A percentile compares a stretch with the other conserved stretches of the same genome.
Evolutionary conservation across 2,888 invertebrate species (phyloP).

Genomic region (Halictus ligatus): DNA sequence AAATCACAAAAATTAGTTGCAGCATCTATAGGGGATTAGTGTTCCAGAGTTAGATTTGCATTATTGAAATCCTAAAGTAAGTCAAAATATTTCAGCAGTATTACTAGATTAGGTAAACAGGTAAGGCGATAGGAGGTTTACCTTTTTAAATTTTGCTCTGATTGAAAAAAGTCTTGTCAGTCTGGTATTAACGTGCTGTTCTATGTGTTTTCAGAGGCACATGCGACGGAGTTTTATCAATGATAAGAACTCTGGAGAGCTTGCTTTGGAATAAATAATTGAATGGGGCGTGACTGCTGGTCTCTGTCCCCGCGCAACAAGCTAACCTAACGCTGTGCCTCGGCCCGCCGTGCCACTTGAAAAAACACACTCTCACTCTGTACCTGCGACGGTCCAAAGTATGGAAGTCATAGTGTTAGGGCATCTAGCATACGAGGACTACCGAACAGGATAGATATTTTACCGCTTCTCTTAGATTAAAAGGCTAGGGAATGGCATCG

Average conservation of each 20-base stretch:
- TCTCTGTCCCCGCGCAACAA: conserved; percentile 81
- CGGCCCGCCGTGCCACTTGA: conserved; percentile 82
- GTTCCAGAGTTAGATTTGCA: neutral
- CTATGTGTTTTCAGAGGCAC: conserved; percentile 84
- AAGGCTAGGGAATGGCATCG: conserved; percentile 71
- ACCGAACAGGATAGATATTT: conserved; percentile 65
- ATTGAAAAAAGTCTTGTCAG: conserved; percentile 81
- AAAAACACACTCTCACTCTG: conserved; percentile 83
- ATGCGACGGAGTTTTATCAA: conserved; percentile 83
- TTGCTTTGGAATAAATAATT: conserved; percentile 82
- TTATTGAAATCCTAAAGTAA: conserved; percentile 59
- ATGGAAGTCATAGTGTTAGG: conserved; percentile 81
- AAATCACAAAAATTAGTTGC: neutral
- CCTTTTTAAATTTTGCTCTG: conserved; percentile 70
- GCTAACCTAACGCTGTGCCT: conserved; percentile 83
- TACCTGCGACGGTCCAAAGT: conserved; percentile 84
- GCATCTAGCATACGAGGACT: conserved; percentile 72
- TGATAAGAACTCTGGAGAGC: conserved; percentile 83
- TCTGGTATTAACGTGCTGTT: conserved; percentile 84
- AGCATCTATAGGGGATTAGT: neutral
- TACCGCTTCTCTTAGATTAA: conserved; percentile 68
- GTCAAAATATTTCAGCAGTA: conserved; percentile 76
- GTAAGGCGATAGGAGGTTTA: conserved; percentile 68
- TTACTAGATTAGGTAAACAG: conserved; percentile 55
- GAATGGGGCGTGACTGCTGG: conserved; percentile 82